These are phyloP conservation scores for Prochilodus magdalenae DNA, from an alignment of 2,113 vertebrate species.

Conservation along the genomic window DNA sequence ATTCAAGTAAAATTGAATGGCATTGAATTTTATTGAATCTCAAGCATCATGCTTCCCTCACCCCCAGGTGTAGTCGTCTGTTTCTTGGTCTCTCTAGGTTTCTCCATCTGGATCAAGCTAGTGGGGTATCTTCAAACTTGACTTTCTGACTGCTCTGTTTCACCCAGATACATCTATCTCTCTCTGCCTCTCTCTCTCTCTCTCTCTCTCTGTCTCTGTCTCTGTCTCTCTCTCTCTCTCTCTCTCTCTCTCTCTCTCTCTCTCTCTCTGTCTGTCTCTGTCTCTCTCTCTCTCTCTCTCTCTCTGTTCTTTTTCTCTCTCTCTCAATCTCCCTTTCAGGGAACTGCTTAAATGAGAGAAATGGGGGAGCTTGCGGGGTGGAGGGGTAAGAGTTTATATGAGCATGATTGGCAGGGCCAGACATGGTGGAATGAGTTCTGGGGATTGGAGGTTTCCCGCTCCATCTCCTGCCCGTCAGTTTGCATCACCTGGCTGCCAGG, in stretches of 20 bases:
- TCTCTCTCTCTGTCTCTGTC: not conserved
- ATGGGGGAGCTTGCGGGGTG: constrained; percentile 14
- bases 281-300: not conserved
- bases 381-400: constrained; percentile 21
- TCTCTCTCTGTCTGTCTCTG: not conserved
- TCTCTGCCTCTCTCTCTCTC: not conserved
- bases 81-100: not conserved
- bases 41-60: not conserved
- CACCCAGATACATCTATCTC: not conserved
- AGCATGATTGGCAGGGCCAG: constrained; percentile 50
- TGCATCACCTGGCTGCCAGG: constrained; percentile 50
- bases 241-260: not conserved
- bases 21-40: not conserved
- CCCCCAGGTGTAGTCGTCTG: not conserved
- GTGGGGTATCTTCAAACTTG: not conserved
- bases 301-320: not conserved
- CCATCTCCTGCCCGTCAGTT: constrained; percentile 55
- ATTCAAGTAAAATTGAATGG: not conserved
- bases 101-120: not conserved
- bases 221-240: not conserved
- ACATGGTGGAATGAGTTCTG: constrained; percentile 50
- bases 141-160: not conserved
- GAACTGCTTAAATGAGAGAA: constrained; percentile 26
- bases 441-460: constrained; percentile 50
- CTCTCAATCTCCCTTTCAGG: not conserved